Base-by-base conservation (phyloP, 2,797 vertebrate species). In the Acanthopagrus latus region DNA sequence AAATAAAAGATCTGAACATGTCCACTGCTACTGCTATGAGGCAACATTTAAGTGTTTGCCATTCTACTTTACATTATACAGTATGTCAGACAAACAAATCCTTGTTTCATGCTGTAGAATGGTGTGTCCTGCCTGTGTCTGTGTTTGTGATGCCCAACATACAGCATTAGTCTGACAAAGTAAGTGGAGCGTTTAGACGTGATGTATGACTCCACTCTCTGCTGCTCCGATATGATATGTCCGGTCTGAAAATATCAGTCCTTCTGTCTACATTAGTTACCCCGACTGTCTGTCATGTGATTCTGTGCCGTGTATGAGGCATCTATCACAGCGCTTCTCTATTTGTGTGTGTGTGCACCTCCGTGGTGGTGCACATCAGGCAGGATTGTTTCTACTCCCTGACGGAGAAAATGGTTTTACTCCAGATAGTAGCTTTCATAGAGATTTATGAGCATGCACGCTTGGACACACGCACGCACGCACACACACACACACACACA, bases 361-460 rank as follows among this genome's bases (percentile, higher is more conserved):
- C 29, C 12, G n/a, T 20, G 50, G 46, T 57, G 20, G 69, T 71
- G 75, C 74, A 63, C 75, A 80, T 86, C 70, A 75, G 38, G 64
- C 57, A 41, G 75, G 78, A 84, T 86, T 76, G 87, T 86, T 80
- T 90, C 76, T 72, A 60, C 64, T 81, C 82, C 71, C 78, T 84
- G 74, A 90, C 76, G 86, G 74, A 91, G 89, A 90, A 84, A 86
- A 87, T 71, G 63, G 75, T 90, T 89, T 92, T 70, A 73, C 75
- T 87, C 84, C 70, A 86, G 83, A 89, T 86, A 78, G 90, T 63
- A 84, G 83, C 80, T 85, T 86, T 91, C 89, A 82, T 64, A 73
- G 83, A 92, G 81, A 92, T 91, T 90, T 87, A 90, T 86, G 83
- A 81, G 81, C 76, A 72, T 57, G 57, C 80, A 80, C 33, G 44